Base-by-base conservation (phyloP, 2,888 invertebrate genomes). In the Lacanobia oleracea region DNA sequence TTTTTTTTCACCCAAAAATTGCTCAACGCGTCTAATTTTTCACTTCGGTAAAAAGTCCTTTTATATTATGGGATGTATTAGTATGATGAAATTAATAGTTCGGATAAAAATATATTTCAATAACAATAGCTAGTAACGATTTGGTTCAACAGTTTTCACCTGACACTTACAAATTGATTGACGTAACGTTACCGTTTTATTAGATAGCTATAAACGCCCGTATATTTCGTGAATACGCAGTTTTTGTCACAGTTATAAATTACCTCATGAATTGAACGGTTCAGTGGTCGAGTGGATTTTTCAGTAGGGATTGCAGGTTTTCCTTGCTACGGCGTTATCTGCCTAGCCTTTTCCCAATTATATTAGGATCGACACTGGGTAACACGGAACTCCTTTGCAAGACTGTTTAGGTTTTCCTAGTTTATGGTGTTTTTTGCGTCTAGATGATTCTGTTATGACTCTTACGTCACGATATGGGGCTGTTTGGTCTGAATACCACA, bases 101-200 rank as follows among this genome's bases (percentile, higher is more conserved):
- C 14, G 33, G 43, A 60, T 33, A 50, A 78, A 72, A 59, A 68
- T 62, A 12, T 2, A 27, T 27, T 43, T 12, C 18, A 16, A 8
- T 56, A n/a, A 21, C 23, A 65, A 63, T 40, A 23, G 2, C 10
- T 51, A 56, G 21, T n/a, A 56, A 54, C 45, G 50, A 56, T 66
- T 40, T 70, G 77, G 77, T 59, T 76, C 78, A 78, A 59, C n/a
- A 67, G 23, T 56, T 77, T 75, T 67, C 78, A 71, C 77, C 21
- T 48, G 51, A 60, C 27, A 51, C 8, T 63, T 8, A 66, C 48
- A 40, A 62, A 64, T 23, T 7, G 27, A 60, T 60, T 67, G 73
- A 67, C 23, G 77, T 78, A 81, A 33, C 45, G 33, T 60, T 27
- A 76, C 27, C 27, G 67, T 79, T 57, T 54, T 57, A 65, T 68